Evolutionary conservation across 2,888 invertebrate genomes (phyloP).

Genomic region (Epirrita christyi): DNA sequence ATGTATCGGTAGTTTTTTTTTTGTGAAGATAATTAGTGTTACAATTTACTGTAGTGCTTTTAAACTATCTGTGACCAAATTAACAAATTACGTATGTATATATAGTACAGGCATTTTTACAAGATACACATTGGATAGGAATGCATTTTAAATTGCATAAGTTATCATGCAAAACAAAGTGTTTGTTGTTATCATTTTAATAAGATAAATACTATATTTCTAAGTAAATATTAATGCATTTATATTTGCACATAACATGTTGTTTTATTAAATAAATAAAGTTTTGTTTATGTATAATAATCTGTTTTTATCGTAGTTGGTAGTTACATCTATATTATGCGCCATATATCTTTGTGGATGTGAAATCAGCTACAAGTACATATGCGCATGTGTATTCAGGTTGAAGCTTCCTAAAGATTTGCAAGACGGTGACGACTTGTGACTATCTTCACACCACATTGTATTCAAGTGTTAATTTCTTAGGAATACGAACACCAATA

Average conservation of each 20-base stretch:
- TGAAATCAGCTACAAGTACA: neutral
- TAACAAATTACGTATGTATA: too few relatives aligned
- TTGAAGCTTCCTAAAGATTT: too few relatives aligned
- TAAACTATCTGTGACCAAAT: too few relatives aligned
- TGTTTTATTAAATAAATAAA: conserved; percentile 51
- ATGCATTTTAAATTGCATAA: neutral
- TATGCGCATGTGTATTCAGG: too few relatives aligned
- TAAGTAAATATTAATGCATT: conserved; percentile 9
- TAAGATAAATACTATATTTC: conserved; percentile 9
- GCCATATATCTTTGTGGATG: neutral
- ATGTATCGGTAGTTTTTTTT: neutral
- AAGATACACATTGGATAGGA: too few relatives aligned
- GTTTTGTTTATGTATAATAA: conserved; percentile 28
- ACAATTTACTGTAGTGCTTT: neutral
- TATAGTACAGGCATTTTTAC: too few relatives aligned
- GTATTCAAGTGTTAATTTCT: too few relatives aligned
- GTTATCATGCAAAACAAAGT: conserved; percentile 7
- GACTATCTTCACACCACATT: too few relatives aligned
- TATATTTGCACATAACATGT: conserved; percentile 48
- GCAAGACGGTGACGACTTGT: too few relatives aligned
- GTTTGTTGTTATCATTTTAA: conserved; percentile 8
- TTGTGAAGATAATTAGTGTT: neutral
- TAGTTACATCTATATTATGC: neutral
- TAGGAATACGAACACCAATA: conserved; percentile 4
- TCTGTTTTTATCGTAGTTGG: conserved; percentile 4